Evolutionary conservation across 64 coral and sea anemone genomes (phyloP), one percentile per base, ranked within the genome.

Genomic region (Actinia equina): DNA sequence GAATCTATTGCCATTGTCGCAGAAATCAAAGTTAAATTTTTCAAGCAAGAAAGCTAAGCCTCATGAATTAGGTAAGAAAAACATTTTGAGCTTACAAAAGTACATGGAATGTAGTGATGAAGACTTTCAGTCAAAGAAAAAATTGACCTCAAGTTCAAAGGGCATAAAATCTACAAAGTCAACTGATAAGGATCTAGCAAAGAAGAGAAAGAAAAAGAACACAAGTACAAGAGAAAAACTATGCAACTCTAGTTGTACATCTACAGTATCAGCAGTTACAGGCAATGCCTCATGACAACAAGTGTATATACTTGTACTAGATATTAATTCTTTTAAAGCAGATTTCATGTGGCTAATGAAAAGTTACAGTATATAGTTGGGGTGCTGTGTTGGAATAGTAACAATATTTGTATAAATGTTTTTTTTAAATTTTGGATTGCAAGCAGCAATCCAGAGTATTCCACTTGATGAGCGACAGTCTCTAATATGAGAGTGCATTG

Each of bases 91-190:
- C 25, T 74, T 74, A 14, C 37, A 41, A 41, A 74, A 15, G 41
- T 81, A 81, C 78, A 81, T 49, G 42, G 78, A 81, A 44, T 49
- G 78, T 49, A 81, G 42, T 52, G 78, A 81, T 51, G 18, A 81
- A 52, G 78, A 81, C 49, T 81, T 81, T 14, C 78, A 81, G 44
- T 4, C 17, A 20, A 81, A 81, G 78, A 81, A 81, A 81, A 81
- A 41, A 71, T 8, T 71, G 5, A 27, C 65, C 65, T 71, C 65
- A 71, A 71, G 25, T 10, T 19, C 65, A 27, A 71, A 71, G 65
- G 23, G 22, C 23, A 27, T 71, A 1, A 71, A 25, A 71, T n/a
- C 65, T n/a, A 5, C 19, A 26, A 23, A n/a, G 65, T 12, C 52
- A 54, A 71, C 9, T 10, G 10, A 71, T 71, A 27, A 71, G 13